A percentile compares a stretch with the other conserved stretches of the same genome.
phyloP scores from a whole-genome alignment of 2,888 invertebrate species.

The Pristionchus japonicus region DNA sequence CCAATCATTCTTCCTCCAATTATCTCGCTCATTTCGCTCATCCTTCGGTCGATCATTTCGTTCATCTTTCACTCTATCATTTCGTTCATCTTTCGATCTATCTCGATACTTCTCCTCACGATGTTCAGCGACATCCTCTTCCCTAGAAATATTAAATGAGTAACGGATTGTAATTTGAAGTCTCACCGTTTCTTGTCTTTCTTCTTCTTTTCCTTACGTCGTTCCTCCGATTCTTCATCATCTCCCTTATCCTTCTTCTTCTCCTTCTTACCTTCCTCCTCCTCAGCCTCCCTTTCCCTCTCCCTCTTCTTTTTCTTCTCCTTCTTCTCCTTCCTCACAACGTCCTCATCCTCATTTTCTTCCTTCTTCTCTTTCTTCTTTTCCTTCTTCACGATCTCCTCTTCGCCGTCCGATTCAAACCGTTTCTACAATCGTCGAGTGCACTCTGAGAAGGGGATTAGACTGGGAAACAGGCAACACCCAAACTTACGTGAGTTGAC shows the following conservation, averaged over 20 bases:
- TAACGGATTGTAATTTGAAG: too few species aligned
- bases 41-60: too few species aligned
- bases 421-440: conserved; percentile 44
- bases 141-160: background rate
- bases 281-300: background rate
- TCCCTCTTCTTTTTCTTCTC: conserved; percentile 2
- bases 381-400: background rate
- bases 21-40: too few species aligned
- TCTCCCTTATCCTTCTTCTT: conserved; percentile 4
- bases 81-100: conserved; percentile 5
- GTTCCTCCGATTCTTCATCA: conserved; percentile 9
- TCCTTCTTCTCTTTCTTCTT: conserved; percentile 42
- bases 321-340: conserved; percentile 16
- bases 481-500: conserved; percentile 45
- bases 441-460: conserved; percentile 45
- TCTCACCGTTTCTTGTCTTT: conserved; percentile 41
- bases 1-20: conserved; percentile 1
- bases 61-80: too few species aligned
- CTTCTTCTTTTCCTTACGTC: conserved; percentile 1
- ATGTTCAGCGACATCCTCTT: background rate
- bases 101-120: conserved; percentile 12
- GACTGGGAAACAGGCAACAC: conserved; percentile 23
- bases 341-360: background rate
- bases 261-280: conserved; percentile 9
- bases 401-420: conserved; percentile 42